Evolutionary conservation across 2,888 invertebrate genomes (phyloP).

Genomic region (Heliconius charithonia): DNA sequence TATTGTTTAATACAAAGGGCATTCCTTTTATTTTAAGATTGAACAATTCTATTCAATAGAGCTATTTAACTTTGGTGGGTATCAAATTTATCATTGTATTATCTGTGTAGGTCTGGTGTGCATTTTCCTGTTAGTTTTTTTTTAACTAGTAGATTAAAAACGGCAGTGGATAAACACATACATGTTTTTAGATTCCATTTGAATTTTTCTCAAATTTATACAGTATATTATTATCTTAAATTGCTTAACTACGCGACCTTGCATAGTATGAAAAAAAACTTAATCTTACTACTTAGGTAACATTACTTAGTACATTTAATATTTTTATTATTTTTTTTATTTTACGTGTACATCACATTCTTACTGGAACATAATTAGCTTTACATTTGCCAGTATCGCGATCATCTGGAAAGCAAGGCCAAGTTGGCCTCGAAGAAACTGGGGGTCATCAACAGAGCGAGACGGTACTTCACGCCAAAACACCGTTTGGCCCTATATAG

Average conservation of each 20-base stretch:
- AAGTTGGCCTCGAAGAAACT: no score
- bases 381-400: no score
- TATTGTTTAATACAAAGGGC: slow-evolving; percentile 25
- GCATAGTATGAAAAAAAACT: no score
- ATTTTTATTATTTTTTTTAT: neutral
- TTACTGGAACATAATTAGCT: neutral
- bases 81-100: neutral
- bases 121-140: neutral
- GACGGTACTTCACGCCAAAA: no score
- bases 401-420: no score
- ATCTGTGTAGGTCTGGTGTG: neutral
- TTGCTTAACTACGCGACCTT: no score
- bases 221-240: neutral
- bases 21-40: slow-evolving; percentile 17
- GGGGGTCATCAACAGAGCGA: no score
- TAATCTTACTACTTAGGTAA: no score
- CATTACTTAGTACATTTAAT: neutral
- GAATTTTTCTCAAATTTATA: neutral
- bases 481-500: no score
- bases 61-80: neutral
- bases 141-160: neutral
- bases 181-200: no score
- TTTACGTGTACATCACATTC: neutral
- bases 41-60: slow-evolving; percentile 14
- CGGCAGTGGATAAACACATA: no score